Conservation (phyloP, 2,113 vertebrate genomes). For the Otolemur garnettii region DNA sequence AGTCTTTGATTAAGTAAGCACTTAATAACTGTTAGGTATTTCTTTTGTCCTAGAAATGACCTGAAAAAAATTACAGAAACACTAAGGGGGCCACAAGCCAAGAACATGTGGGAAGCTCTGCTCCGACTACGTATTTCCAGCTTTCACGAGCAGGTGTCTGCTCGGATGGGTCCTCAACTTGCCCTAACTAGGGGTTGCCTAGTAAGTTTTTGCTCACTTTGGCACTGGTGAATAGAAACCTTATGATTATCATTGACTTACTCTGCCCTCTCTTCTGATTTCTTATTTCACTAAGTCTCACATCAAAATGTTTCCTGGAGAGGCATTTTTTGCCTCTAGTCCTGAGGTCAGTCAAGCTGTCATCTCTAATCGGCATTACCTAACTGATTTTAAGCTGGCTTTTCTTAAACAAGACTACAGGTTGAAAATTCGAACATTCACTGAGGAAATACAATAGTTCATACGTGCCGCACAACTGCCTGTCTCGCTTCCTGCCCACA, state of each 20-base stretch:
- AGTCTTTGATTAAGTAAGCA: neutral
- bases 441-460: neutral
- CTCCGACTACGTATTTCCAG: neutral
- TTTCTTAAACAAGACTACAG: neutral
- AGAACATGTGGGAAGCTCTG: neutral
- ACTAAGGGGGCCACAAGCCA: neutral
- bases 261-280: neutral
- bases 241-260: neutral
- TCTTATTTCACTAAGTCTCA: neutral
- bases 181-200: neutral
- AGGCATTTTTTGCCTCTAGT: neutral
- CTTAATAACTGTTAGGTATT: neutral
- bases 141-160: neutral
- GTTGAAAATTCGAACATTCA: neutral
- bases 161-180: neutral
- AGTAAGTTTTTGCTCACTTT: neutral
- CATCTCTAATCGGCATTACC: neutral
- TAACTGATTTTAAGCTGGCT: neutral
- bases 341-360: neutral
- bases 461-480: neutral
- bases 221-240: neutral
- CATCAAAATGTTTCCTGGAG: neutral
- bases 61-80: neutral
- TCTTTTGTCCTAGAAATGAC: constrained; percentile 21
- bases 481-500: too few species aligned